phyloP scores from a whole-genome alignment of 2,888 invertebrate species.

The Platynereis dumerilii region DNA sequence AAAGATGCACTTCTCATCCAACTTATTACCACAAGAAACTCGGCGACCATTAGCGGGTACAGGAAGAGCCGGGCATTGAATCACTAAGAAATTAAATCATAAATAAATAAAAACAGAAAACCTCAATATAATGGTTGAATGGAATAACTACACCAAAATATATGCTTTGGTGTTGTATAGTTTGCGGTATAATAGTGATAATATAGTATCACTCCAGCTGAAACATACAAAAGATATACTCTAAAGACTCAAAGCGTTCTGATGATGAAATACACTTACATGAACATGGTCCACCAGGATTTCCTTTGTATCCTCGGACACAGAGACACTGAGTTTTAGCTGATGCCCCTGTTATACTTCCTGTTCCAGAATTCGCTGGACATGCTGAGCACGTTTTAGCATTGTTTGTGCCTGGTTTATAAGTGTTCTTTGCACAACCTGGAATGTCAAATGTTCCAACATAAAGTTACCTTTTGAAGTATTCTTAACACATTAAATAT shows the following conservation, averaged over 20 bases:
- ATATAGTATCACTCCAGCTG: no score
- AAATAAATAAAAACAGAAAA: no score
- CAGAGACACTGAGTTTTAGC: not conserved
- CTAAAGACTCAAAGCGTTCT: no score
- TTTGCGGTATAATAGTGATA: no score
- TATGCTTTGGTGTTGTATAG: no score
- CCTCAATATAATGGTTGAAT: no score
- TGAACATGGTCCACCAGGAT: not conserved
- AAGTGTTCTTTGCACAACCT: slow-evolving; percentile 1
- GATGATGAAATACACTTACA: no score
- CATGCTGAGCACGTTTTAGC: not conserved
- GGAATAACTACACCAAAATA: no score
- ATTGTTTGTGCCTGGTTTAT: not conserved
- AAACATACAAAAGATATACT: no score
- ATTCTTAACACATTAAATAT: no score
- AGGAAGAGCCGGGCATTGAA: not conserved
- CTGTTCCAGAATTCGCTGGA: not conserved
- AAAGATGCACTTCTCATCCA: not conserved
- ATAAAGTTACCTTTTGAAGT: no score
- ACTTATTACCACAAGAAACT: not conserved
- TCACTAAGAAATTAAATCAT: not conserved
- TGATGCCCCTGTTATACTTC: not conserved
- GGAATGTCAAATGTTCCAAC: no score
- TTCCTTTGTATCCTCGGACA: not conserved
- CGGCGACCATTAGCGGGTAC: not conserved